phyloP scores from a whole-genome alignment of 2,888 invertebrate genomes.

The Bombylius discolor region DNA sequence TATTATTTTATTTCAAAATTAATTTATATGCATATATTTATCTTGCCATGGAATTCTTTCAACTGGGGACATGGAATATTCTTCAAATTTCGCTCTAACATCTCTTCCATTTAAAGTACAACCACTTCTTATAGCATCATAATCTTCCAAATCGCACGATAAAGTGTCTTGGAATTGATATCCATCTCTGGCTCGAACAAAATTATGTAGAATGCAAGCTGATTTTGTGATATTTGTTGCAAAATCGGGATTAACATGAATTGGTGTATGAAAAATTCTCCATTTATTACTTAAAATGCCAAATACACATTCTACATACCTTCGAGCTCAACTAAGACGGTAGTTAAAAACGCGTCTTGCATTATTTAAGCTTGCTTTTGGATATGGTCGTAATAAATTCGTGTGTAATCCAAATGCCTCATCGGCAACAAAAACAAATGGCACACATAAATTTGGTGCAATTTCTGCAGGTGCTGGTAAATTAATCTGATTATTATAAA shows the following conservation, averaged over 20 bases:
- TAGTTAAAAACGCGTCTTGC: slow-evolving; percentile 4
- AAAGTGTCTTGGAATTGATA: slow-evolving; percentile 6
- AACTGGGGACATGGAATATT: no score
- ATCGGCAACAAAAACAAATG: slow-evolving; percentile 5
- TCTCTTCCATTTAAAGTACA: no score
- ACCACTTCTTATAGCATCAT: no score
- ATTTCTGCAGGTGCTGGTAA: not conserved
- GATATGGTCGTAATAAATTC: slow-evolving; percentile 15
- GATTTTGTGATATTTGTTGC: slow-evolving; percentile 3
- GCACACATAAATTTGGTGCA: not conserved
- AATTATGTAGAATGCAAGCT: slow-evolving; percentile 12
- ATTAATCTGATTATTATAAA: not conserved
- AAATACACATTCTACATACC: slow-evolving; percentile 7
- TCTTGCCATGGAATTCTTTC: no score
- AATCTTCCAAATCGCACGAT: no score
- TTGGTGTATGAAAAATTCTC: slow-evolving; percentile 16
- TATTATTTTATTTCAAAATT: no score
- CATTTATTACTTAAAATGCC: slow-evolving; percentile 17
- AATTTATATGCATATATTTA: no score
- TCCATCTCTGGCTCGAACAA: slow-evolving; percentile 9
- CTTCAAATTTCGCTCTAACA: no score
- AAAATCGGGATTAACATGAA: slow-evolving; percentile 11
- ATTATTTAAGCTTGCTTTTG: not conserved
- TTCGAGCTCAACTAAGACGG: slow-evolving; percentile 2
- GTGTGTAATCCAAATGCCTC: slow-evolving; percentile 9